These are phyloP conservation scores for Elegia similella DNA, from an alignment of 2,888 invertebrate species.

Conservation along the genomic window DNA sequence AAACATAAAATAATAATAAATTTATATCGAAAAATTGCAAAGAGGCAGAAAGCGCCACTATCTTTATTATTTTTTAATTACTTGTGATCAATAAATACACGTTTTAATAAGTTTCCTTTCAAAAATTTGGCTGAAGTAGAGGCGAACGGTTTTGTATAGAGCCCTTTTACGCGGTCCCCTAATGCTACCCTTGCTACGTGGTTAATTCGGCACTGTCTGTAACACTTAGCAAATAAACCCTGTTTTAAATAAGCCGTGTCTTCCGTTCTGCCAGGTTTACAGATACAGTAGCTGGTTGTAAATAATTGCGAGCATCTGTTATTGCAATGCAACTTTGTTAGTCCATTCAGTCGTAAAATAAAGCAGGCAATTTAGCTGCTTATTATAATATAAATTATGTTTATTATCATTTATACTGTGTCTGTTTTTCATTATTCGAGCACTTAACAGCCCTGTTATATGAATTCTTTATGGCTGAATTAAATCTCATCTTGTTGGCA, in stretches of 20 bases:
- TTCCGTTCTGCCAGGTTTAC: constrained; percentile 26
- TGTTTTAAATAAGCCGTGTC: constrained; percentile 31
- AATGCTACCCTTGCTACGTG: neutral
- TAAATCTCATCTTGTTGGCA: neutral
- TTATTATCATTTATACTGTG: neutral
- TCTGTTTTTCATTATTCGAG: constrained; percentile 8
- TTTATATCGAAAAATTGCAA: too few species aligned
- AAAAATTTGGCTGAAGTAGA: too few species aligned
- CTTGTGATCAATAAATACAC: too few species aligned
- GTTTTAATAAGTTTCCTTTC: too few species aligned
- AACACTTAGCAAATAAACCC: constrained; percentile 26
- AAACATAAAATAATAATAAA: too few species aligned
- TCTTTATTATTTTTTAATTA: too few species aligned
- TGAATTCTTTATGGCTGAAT: neutral
- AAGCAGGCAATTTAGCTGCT: constrained; percentile 7
- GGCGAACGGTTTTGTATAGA: too few species aligned
- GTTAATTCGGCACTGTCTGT: neutral
- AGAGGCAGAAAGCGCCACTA: too few species aligned
- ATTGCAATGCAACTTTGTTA: constrained; percentile 17
- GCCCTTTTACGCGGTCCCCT: too few species aligned
- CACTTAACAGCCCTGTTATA: neutral
- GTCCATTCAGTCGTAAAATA: constrained; percentile 13
- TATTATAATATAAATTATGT: neutral
- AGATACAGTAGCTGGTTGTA: constrained; percentile 25
- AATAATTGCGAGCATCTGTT: constrained; percentile 24